phyloP scores from a whole-genome alignment of 1,140 invertebrate genomes.

The Lasioglossum albipes region DNA sequence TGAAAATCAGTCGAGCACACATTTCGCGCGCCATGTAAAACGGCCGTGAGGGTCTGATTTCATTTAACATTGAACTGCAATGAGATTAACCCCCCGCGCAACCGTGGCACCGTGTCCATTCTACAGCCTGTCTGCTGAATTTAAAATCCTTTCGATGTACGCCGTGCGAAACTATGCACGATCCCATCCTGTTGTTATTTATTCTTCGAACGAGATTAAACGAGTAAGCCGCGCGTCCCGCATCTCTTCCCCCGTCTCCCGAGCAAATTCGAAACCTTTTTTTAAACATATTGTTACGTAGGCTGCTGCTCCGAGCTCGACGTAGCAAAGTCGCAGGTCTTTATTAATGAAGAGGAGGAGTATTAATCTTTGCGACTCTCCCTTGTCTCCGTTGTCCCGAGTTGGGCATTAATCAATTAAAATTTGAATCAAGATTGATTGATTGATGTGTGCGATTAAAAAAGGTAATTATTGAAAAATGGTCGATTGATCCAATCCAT shows the following conservation, averaged over 20 bases:
- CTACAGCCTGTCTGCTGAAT: neutral
- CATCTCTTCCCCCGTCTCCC: too few species aligned
- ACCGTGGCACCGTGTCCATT: neutral
- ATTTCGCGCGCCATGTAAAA: constrained; percentile 9
- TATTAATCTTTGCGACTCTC: too few species aligned
- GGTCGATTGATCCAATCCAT: too few species aligned
- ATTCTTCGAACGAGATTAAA: constrained; percentile 20
- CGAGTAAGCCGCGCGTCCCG: neutral
- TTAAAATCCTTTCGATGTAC: constrained; percentile 32
- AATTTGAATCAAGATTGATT: too few species aligned
- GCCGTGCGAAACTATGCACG: constrained; percentile 8
- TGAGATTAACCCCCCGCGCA: constrained; percentile 15
- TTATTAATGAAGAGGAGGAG: too few species aligned
- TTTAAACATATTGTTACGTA: neutral
- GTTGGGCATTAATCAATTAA: too few species aligned
- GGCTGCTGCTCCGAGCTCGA: too few species aligned
- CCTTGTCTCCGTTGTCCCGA: too few species aligned
- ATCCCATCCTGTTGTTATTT: neutral
- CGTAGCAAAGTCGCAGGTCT: too few species aligned
- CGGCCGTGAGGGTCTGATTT: neutral
- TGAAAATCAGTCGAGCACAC: neutral
- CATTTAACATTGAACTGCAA: constrained; percentile 15
- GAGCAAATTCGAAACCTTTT: constrained; percentile 6
- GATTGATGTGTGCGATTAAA: too few species aligned
- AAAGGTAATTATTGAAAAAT: too few species aligned